Percentiles rank a stretch among this genome's conserved stretches.
These are phyloP conservation scores for Nudaria mundana DNA, from an alignment of 2,888 invertebrate species.

Conservation along the genomic window DNA sequence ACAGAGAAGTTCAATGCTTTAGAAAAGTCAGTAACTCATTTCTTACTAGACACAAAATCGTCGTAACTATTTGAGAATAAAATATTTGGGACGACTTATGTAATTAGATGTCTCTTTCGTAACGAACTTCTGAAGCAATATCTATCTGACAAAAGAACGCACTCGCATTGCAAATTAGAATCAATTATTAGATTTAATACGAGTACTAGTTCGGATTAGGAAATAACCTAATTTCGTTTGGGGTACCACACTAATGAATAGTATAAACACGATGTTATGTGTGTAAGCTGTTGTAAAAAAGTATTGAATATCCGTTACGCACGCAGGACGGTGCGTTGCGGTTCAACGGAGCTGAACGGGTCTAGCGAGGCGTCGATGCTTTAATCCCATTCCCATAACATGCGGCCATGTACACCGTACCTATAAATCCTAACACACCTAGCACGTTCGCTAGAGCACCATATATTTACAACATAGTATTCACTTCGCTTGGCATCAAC, in stretches of 20 bases:
- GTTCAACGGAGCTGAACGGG: conserved; percentile 76
- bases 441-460: conserved; percentile 50
- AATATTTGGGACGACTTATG: conserved; percentile 20
- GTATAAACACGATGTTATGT: conserved; percentile 31
- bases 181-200: conserved; percentile 22
- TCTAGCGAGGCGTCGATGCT: conserved; percentile 46
- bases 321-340: conserved; percentile 66
- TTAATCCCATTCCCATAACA: conserved; percentile 40
- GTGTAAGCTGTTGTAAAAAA: conserved; percentile 36
- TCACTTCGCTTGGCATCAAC: conserved; percentile 58
- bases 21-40: too few species aligned
- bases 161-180: conserved; percentile 54
- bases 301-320: conserved; percentile 71
- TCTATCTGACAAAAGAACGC: conserved; percentile 45
- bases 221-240: conserved; percentile 44
- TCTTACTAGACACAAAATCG: conserved; percentile 12
- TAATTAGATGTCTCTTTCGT: conserved; percentile 29
- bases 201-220: conserved; percentile 43
- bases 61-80: conserved; percentile 15
- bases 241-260: conserved; percentile 28
- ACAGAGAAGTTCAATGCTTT: too few species aligned
- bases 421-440: conserved; percentile 32
- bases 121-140: conserved; percentile 36
- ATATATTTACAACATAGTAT: conserved; percentile 37
- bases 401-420: conserved; percentile 25